Percentiles rank a stretch among this genome's conserved stretches.
phyloP scores from a whole-genome alignment of 2,888 invertebrate species.

The Salpingus planirostris region DNA sequence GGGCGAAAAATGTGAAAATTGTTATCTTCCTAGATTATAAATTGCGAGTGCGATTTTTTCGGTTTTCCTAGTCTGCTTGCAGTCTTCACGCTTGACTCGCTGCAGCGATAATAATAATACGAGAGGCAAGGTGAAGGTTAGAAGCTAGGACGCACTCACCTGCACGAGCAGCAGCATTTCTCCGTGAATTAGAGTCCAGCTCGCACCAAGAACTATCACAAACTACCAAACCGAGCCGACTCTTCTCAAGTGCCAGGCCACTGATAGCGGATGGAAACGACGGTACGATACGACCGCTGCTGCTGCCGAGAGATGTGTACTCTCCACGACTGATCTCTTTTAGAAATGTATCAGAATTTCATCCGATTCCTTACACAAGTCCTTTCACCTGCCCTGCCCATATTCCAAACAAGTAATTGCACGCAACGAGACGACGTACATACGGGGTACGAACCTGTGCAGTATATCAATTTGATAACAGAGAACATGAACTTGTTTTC shows the following conservation, averaged over 20 bases:
- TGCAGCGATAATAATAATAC: too few species aligned
- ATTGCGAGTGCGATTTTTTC: too few species aligned
- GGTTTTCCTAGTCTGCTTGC: too few species aligned
- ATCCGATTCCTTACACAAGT: conserved; percentile 30
- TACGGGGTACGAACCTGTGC: conserved; percentile 9
- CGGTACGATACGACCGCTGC: conserved; percentile 6
- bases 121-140: conserved; percentile 25
- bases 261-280: too few species aligned
- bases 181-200: conserved; percentile 16
- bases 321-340: conserved; percentile 34
- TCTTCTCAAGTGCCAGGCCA: too few species aligned
- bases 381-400: conserved; percentile 38
- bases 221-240: too few species aligned
- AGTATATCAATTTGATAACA: conserved; percentile 18
- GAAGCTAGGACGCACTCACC: conserved; percentile 26
- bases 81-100: too few species aligned
- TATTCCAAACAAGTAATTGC: conserved; percentile 21
- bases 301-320: conserved; percentile 17
- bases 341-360: conserved; percentile 39
- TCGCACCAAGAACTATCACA: conserved; percentile 28
- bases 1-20: too few species aligned
- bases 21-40: too few species aligned
- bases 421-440: conserved; percentile 13
- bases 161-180: conserved; percentile 25
- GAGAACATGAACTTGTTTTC: conserved; percentile 14